These are phyloP conservation scores for Opisthocomus hoazin DNA, from an alignment of 2,113 vertebrate genomes.

Conservation along the genomic window DNA sequence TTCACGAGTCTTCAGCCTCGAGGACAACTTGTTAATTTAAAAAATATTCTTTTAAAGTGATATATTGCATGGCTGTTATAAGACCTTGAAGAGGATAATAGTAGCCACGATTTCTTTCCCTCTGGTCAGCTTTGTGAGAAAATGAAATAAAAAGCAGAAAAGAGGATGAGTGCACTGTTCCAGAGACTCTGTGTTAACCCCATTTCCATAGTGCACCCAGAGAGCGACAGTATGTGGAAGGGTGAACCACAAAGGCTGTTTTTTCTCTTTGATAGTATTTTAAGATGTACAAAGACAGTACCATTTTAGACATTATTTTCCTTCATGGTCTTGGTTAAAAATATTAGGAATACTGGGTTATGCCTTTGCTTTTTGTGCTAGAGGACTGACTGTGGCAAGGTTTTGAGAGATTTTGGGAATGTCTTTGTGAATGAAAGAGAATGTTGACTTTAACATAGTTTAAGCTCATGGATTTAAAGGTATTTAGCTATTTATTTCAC, in stretches of 20 bases:
- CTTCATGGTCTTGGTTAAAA: not conserved
- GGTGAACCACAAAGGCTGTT: not conserved
- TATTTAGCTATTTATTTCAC: not conserved
- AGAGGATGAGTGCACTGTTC: not conserved
- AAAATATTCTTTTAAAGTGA: not conserved
- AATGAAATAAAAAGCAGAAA: not conserved
- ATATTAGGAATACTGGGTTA: not conserved
- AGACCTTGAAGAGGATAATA: conserved; percentile 11
- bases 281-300: not conserved
- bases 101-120: not conserved
- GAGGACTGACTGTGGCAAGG: not conserved
- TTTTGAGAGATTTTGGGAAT: not conserved
- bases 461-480: not conserved
- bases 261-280: not conserved
- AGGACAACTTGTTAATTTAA: conserved; percentile 13
- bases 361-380: not conserved
- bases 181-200: not conserved
- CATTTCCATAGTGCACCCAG: not conserved
- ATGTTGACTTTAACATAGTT: not conserved
- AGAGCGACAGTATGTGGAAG: not conserved
- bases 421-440: not conserved
- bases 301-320: not conserved
- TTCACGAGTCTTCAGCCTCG: not conserved
- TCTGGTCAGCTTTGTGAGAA: conserved; percentile 13
- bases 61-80: not conserved